Evolutionary conservation across 2,888 invertebrate species (phyloP).

Genomic region (Parelbella ahira): DNA sequence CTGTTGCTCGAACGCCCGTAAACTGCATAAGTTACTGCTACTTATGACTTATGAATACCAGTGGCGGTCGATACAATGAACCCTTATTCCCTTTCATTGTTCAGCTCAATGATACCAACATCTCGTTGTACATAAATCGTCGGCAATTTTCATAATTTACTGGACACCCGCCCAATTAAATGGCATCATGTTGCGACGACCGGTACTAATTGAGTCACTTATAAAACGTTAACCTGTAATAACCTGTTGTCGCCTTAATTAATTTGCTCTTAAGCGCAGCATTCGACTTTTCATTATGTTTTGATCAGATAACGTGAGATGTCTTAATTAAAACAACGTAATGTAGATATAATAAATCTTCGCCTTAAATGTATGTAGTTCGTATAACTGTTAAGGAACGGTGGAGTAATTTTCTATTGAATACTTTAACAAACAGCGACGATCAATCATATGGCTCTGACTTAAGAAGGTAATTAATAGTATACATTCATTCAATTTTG

Average conservation of each 20-base stretch:
- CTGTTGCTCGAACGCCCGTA: slow-evolving; percentile 45
- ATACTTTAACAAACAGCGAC: slow-evolving; percentile 26
- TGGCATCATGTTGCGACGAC: slow-evolving; percentile 43
- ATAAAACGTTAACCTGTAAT: slow-evolving; percentile 39
- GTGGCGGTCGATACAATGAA: slow-evolving; percentile 1
- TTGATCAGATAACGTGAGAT: too few relatives aligned
- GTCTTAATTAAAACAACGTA: slow-evolving; percentile 53
- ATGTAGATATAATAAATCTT: slow-evolving; percentile 46
- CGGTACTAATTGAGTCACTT: slow-evolving; percentile 54
- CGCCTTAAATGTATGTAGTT: slow-evolving; percentile 41
- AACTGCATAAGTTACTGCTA: slow-evolving; percentile 51
- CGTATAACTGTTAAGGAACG: slow-evolving; percentile 34
- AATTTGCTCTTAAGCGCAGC: slow-evolving; percentile 20
- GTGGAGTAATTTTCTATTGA: slow-evolving; percentile 27
- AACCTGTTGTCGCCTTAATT: slow-evolving; percentile 35
- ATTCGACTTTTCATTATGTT: slow-evolving; percentile 32
- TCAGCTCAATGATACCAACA: slow-evolving; percentile 7
- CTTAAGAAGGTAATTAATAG: slow-evolving; percentile 27
- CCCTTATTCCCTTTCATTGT: slow-evolving; percentile 19
- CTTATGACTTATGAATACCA: slow-evolving; percentile 12
- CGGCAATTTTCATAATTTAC: slow-evolving; percentile 54
- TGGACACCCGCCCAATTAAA: slow-evolving; percentile 38
- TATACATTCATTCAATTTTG: slow-evolving; percentile 8
- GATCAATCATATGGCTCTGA: slow-evolving; percentile 31
- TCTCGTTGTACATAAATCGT: slow-evolving; percentile 39